Conservation (phyloP, 2,797 vertebrate species). For the Lepilemur septentrionalis region DNA sequence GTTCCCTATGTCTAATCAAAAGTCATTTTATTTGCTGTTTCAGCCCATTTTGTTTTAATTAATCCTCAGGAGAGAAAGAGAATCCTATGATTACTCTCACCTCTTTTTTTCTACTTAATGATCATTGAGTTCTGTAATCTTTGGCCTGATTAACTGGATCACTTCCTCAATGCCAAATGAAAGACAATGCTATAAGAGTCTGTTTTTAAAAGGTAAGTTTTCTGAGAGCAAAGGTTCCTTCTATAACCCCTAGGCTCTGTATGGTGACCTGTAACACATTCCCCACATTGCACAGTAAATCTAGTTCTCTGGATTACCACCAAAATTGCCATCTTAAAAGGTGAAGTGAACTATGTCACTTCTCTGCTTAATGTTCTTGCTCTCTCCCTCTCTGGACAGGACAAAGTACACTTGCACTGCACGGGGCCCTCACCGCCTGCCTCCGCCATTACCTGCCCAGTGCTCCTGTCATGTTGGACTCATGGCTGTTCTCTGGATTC, state of each 20-base stretch:
- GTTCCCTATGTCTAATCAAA: not conserved
- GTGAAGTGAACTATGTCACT: not conserved
- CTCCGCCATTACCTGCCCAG: not conserved
- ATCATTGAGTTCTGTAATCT: not conserved
- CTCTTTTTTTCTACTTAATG: not conserved
- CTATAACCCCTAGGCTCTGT: not conserved
- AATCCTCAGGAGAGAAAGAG: not conserved
- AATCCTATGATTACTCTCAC: not conserved
- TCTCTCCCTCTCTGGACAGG: not conserved
- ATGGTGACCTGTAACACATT: not conserved
- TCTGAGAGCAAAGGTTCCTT: not conserved
- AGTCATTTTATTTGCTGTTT: not conserved
- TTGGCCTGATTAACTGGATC: not conserved
- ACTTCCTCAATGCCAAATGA: not conserved
- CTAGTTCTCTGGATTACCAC: not conserved
- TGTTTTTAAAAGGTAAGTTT: not conserved
- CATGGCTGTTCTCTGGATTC: not conserved
- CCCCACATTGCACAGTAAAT: not conserved
- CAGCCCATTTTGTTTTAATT: not conserved
- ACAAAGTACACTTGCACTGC: rapidly evolving
- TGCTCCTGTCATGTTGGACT: not conserved
- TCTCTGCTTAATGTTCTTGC: not conserved
- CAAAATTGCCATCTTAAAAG: not conserved
- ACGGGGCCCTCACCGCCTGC: not conserved
- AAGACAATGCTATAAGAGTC: not conserved